phyloP scores from a whole-genome alignment of 2,797 vertebrate genomes.

The Sorex maritimensis region DNA sequence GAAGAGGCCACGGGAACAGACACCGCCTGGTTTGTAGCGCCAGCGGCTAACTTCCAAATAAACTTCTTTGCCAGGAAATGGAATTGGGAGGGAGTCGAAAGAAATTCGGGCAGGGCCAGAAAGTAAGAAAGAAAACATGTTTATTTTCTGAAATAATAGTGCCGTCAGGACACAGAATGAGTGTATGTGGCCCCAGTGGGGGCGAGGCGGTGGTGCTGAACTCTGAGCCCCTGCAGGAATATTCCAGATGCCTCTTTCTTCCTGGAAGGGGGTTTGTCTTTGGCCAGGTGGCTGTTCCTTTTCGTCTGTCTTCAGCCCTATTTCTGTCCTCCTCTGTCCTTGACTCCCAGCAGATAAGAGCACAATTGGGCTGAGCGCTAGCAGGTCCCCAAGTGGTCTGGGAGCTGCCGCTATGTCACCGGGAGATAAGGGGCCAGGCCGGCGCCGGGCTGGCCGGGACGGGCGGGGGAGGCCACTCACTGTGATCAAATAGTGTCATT shows the following conservation, averaged over 20 bases:
- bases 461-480: not conserved
- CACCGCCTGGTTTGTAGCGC: not conserved
- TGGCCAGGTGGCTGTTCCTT: not conserved
- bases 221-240: not conserved
- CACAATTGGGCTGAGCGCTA: conserved; percentile 25
- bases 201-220: not conserved
- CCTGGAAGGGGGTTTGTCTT: not conserved
- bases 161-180: not conserved
- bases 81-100: not conserved
- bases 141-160: not conserved
- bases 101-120: too few species aligned
- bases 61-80: conserved; percentile 9
- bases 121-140: conserved; percentile 11
- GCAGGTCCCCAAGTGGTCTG: not conserved
- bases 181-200: too few species aligned
- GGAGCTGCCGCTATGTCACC: conserved; percentile 22
- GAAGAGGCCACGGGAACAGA: too few species aligned
- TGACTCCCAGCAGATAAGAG: conserved; percentile 59
- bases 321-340: conserved; percentile 46
- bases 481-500: conserved; percentile 72
- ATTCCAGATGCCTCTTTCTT: not conserved
- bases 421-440: conserved; percentile 56
- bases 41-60: not conserved
- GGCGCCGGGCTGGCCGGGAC: conserved; percentile 30
- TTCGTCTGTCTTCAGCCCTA: not conserved